phyloP scores from a whole-genome alignment of 2,113 vertebrate species.

The Crotalus tigris region DNA sequence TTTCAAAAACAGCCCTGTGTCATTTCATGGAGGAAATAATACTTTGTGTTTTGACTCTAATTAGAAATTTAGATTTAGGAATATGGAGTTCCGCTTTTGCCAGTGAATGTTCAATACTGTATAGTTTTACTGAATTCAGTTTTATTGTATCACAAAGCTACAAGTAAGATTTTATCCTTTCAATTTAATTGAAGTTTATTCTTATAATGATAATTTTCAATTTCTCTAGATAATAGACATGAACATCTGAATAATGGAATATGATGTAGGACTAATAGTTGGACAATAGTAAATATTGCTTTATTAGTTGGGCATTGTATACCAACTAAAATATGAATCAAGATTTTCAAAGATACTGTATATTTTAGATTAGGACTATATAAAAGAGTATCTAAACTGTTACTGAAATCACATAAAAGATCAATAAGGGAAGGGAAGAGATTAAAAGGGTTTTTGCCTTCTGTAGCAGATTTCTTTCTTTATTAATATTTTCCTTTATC shows the following conservation, averaged over 20 bases:
- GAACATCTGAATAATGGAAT: background rate
- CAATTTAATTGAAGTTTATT: background rate
- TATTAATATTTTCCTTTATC: too few species aligned
- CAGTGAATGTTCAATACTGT: background rate
- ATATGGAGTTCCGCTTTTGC: background rate
- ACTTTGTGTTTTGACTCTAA: background rate
- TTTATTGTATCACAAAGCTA: background rate
- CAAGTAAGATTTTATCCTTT: background rate
- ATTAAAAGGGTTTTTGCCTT: too few species aligned
- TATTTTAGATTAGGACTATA: too few species aligned
- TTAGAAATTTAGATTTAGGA: background rate
- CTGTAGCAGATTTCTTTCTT: too few species aligned
- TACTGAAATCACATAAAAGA: too few species aligned
- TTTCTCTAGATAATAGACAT: background rate
- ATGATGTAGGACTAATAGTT: background rate
- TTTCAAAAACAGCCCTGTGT: background rate
- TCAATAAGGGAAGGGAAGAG: too few species aligned
- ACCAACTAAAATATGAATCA: too few species aligned
- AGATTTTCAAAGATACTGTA: too few species aligned
- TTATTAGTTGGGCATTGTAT: too few species aligned
- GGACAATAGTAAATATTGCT: background rate
- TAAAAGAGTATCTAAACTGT: too few species aligned
- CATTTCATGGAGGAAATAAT: background rate
- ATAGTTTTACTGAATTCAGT: background rate
- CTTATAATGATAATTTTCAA: background rate